Base-by-base conservation (phyloP, 2,113 vertebrate genomes). In the Malurus alboscapulatus region DNA sequence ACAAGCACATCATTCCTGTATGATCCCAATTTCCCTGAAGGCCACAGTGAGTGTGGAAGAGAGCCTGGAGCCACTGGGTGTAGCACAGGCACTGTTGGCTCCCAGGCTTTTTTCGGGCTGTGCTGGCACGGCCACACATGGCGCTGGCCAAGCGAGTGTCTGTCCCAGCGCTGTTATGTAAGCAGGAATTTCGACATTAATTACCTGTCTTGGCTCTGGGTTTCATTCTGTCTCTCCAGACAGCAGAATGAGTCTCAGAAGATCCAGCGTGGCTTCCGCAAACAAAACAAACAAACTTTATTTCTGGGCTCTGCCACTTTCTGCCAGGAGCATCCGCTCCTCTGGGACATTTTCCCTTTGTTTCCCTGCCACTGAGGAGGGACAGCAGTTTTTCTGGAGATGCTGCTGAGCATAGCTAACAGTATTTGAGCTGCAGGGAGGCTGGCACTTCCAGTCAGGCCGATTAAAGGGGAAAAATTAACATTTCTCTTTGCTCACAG, bases 81-180 rank as follows among this genome's bases (percentile, higher is more conserved):
- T 47, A 65, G 67, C 17, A 17, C 38, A 58, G 87, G 38, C 75
- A 25, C 45, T 1, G 12, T 68, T 65, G 7, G 7, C 84, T 93
- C 16, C 1, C 84, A 68, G 58, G 66, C 62, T 62, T n/a, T 44
- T 32, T 48, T 45, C n/a, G 74, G 74, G 45, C 87, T 68, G 10
- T 58, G n/a, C 22, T 91, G 85, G 82, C 66, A 90, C 58, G 29
- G 48, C 66, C 3, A 0, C 53, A 61, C 3, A 1, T 48, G 58
- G 50, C 13, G 0, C 17, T 65, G 75, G 82, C 84, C 82, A 78
- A 81, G 87, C 16, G 34, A 59, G 24, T 30, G 71, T 85, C 91
- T 87, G 84, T 87, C 93, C 89, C 84, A 71, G 78, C 8, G 0
- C 88, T 89, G 73, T 95, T 94, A 92, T 7, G 15, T 84, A 91